phyloP scores from a whole-genome alignment of 2,888 invertebrate genomes.

The Rhabditophanes sp. region DNA sequence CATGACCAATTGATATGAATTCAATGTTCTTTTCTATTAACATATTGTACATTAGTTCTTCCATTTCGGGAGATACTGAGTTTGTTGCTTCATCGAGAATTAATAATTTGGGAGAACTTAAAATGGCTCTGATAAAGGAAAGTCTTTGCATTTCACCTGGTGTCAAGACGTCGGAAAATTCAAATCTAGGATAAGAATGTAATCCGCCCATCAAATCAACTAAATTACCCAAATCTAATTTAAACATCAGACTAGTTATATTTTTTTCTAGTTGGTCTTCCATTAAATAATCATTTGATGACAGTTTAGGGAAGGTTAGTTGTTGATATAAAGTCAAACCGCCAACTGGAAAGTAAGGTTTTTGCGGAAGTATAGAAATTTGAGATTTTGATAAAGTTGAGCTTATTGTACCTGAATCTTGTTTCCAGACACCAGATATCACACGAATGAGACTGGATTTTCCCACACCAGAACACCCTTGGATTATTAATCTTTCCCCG shows the following conservation, averaged over 20 bases:
- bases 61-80: constrained; percentile 49
- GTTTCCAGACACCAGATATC: neutral
- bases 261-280: neutral
- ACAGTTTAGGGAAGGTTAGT: constrained; percentile 21
- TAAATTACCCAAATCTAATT: too few relatives aligned
- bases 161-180: constrained; percentile 73
- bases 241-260: constrained; percentile 14
- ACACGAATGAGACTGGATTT: neutral
- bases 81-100: constrained; percentile 90
- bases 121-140: constrained; percentile 82
- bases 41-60: constrained; percentile 15
- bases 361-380: constrained; percentile 47
- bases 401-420: neutral
- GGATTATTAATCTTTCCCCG: too few relatives aligned
- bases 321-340: constrained; percentile 49
- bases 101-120: constrained; percentile 55
- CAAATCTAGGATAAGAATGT: too few relatives aligned
- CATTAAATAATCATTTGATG: too few relatives aligned
- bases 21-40: constrained; percentile 45
- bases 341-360: constrained; percentile 49
- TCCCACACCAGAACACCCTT: neutral
- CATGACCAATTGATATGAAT: constrained; percentile 51
- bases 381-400: neutral
- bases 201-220: too few relatives aligned
- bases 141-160: constrained; percentile 92